Conservation (phyloP, 2,797 vertebrate species). For the Sphenodon punctatus region DNA sequence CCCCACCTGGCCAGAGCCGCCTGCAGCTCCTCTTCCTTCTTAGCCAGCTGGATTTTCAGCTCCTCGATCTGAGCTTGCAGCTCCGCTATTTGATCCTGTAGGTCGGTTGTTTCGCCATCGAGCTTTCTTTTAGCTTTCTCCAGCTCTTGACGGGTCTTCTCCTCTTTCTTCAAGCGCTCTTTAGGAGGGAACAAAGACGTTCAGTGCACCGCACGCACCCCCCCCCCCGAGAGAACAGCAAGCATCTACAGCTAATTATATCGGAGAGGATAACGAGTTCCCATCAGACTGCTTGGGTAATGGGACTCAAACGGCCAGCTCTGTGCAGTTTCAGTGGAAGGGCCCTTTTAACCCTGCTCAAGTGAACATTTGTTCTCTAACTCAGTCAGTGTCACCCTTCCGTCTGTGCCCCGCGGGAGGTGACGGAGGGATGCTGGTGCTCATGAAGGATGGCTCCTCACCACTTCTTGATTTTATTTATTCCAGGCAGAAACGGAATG, state of each 20-base stretch:
- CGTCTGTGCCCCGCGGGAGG: neutral
- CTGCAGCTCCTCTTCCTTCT: constrained; percentile 97
- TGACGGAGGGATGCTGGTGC: too few relatives aligned
- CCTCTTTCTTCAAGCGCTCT: constrained; percentile 98
- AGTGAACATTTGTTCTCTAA: neutral
- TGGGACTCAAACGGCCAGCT: neutral
- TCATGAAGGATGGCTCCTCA: too few relatives aligned
- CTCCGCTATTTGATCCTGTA: constrained; percentile 97
- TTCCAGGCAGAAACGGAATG: too few relatives aligned
- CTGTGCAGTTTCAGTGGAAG: neutral
- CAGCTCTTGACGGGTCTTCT: constrained; percentile 95
- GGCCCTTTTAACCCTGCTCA: neutral
- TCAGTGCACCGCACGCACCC: neutral
- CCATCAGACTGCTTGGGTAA: too few relatives aligned
- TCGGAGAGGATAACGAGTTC: neutral
- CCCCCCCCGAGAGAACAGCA: neutral
- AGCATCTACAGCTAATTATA: neutral
- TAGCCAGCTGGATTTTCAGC: constrained; percentile 91
- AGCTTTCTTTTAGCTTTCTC: constrained; percentile 97
- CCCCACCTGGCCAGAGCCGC: constrained; percentile 80
- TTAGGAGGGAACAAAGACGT: constrained; percentile 15
- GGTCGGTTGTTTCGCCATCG: constrained; percentile 92
- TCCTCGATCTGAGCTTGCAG: constrained; percentile 95
- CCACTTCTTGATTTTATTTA: too few relatives aligned
- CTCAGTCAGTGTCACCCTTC: neutral